phyloP scores from a whole-genome alignment of 1,140 invertebrate genomes.

The Muscidifurax raptorellus region DNA sequence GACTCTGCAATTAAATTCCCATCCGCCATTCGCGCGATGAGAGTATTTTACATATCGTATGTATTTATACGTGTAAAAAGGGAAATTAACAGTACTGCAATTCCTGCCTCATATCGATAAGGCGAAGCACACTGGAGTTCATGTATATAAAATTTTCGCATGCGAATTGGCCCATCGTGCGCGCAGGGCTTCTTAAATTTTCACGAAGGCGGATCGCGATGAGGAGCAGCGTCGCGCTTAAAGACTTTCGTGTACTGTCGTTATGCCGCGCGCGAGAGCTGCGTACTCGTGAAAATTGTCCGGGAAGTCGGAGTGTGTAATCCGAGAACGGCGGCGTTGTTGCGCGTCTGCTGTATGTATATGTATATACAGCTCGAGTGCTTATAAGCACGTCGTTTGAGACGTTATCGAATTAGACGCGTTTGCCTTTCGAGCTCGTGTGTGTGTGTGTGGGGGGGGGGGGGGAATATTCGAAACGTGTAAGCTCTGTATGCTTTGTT shows the following conservation, averaged over 20 bases:
- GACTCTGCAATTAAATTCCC: neutral
- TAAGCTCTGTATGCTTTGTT: too few relatives aligned
- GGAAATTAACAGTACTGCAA: constrained; percentile 7
- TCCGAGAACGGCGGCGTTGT: neutral
- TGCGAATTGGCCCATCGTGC: constrained; percentile 45
- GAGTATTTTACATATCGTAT: too few relatives aligned
- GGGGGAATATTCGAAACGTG: too few relatives aligned
- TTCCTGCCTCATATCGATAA: constrained; percentile 36
- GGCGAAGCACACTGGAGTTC: neutral
- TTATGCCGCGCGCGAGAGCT: too few relatives aligned
- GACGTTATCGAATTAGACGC: constrained; percentile 4
- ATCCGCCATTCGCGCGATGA: neutral
- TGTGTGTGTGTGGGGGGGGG: too few relatives aligned
- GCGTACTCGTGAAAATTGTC: constrained; percentile 12
- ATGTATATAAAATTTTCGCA: constrained; percentile 46
- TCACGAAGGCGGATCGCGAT: neutral
- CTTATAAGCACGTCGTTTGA: neutral
- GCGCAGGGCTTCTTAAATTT: constrained; percentile 25
- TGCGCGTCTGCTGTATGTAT: neutral
- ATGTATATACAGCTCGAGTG: too few relatives aligned
- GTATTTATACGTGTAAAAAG: constrained; percentile 9
- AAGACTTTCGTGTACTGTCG: too few relatives aligned
- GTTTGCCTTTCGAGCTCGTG: too few relatives aligned
- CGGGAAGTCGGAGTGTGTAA: neutral
- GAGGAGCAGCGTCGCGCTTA: neutral